Percentiles rank a stretch among this genome's conserved stretches.
phyloP scores from a whole-genome alignment of 2,797 vertebrate species.

The Manis pentadactyla region DNA sequence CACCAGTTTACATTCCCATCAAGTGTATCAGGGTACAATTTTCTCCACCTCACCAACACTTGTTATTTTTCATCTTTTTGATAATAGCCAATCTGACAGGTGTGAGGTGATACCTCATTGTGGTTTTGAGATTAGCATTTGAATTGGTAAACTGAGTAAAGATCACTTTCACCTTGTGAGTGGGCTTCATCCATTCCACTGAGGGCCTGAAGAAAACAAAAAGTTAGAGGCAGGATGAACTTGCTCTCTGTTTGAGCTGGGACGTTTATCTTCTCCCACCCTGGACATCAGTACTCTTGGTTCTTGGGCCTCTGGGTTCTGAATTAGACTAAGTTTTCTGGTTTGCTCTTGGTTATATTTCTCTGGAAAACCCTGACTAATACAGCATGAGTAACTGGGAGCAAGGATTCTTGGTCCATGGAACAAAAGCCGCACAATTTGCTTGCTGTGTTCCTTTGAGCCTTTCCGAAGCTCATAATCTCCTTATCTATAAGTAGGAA shows the following conservation, averaged over 20 bases:
- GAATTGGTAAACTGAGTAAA: not conserved
- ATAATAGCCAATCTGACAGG: too few species aligned
- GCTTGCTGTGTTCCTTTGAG: not conserved
- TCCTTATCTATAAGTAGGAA: not conserved
- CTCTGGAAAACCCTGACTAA: not conserved
- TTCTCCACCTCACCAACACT: too few species aligned
- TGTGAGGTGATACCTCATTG: too few species aligned
- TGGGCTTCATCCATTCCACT: not conserved
- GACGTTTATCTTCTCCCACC: not conserved
- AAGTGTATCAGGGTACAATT: too few species aligned
- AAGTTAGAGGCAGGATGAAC: not conserved
- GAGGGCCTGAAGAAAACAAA: not conserved
- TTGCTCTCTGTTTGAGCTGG: not conserved
- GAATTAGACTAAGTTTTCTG: not conserved
- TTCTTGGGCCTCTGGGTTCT: not conserved
- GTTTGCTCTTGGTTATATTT: not conserved
- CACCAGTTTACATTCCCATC: too few species aligned
- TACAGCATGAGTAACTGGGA: not conserved
- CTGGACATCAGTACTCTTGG: fast-evolving
- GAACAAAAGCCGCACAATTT: not conserved
- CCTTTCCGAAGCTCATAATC: not conserved
- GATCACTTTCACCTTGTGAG: not conserved
- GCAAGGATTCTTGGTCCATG: not conserved
- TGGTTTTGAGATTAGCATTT: not conserved
- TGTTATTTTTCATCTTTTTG: too few species aligned